phyloP scores from a whole-genome alignment of 2,888 invertebrate species.

The Cosmia trapezina region DNA sequence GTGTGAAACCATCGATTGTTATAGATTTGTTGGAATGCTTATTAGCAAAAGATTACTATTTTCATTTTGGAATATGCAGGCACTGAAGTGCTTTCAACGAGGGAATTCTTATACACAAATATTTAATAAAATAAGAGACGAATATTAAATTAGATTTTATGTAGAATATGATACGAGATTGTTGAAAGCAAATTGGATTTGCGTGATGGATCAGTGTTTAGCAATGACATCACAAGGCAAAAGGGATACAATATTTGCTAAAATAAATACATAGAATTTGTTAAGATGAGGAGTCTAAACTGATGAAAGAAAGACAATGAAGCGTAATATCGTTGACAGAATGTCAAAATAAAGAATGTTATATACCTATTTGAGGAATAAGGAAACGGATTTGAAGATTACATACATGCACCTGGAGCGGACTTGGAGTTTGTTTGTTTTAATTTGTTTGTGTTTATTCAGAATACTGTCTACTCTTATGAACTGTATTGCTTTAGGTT shows the following conservation, averaged over 20 bases:
- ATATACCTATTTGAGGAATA: neutral
- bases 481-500: conserved; percentile 46
- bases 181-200: conserved; percentile 12
- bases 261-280: neutral
- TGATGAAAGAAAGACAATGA: conserved; percentile 5
- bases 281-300: neutral
- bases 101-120: conserved; percentile 25
- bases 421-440: conserved; percentile 41
- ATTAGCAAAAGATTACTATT: conserved; percentile 61
- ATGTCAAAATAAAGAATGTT: conserved; percentile 1
- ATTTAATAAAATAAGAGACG: conserved; percentile 24
- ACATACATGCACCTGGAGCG: conserved; percentile 17
- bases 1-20: conserved; percentile 78
- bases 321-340: neutral
- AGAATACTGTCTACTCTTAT: conserved; percentile 40
- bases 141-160: conserved; percentile 27
- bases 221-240: neutral
- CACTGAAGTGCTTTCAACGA: conserved; percentile 27
- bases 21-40: conserved; percentile 70
- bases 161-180: conserved; percentile 17
- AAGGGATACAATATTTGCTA: neutral
- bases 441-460: conserved; percentile 57
- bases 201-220: conserved; percentile 15
- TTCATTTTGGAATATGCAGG: conserved; percentile 53
- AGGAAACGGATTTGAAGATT: conserved; percentile 14